These are phyloP conservation scores for Porites rus DNA, from an alignment of 92 coral and sea anemone genomes.

Conservation along the genomic window DNA sequence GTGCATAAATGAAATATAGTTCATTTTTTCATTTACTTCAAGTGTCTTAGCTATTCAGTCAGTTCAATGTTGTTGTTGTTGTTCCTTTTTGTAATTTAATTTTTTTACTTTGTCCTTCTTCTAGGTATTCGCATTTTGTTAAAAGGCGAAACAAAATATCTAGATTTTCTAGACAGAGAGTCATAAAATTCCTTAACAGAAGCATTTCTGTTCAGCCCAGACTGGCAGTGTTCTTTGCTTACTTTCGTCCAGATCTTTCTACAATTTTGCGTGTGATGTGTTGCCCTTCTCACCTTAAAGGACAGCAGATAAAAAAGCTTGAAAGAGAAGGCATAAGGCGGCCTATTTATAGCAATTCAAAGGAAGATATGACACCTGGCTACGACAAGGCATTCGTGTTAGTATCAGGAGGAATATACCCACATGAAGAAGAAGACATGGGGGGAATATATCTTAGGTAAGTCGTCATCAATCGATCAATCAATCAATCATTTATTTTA, in stretches of 20 bases:
- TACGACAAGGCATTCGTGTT: constrained; percentile 21
- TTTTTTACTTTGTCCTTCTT: too few species aligned
- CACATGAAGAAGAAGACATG: not conserved
- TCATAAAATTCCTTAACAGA: too few species aligned
- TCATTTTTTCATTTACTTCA: too few species aligned
- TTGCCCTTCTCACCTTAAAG: constrained; percentile 27
- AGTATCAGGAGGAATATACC: constrained; percentile 5
- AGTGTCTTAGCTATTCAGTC: too few species aligned
- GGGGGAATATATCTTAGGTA: not conserved
- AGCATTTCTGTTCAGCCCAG: constrained; percentile 2
- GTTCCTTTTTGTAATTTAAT: too few species aligned
- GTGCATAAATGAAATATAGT: too few species aligned
- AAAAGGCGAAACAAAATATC: too few species aligned
- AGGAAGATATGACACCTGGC: constrained; percentile 11
- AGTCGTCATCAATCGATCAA: too few species aligned
- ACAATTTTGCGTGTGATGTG: constrained; percentile 21
- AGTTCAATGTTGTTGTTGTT: too few species aligned
- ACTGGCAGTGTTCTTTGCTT: constrained; percentile 32
- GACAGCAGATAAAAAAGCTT: not conserved
- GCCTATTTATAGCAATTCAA: not conserved
- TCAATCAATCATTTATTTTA: too few species aligned
- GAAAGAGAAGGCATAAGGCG: not conserved
- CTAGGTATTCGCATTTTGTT: too few species aligned
- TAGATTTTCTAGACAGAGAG: too few species aligned
- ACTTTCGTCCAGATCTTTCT: constrained; percentile 14